Evolutionary conservation across 2,888 invertebrate species (phyloP), one percentile per base, ranked within the genome.

Genomic region (Drosophila birchii): DNA sequence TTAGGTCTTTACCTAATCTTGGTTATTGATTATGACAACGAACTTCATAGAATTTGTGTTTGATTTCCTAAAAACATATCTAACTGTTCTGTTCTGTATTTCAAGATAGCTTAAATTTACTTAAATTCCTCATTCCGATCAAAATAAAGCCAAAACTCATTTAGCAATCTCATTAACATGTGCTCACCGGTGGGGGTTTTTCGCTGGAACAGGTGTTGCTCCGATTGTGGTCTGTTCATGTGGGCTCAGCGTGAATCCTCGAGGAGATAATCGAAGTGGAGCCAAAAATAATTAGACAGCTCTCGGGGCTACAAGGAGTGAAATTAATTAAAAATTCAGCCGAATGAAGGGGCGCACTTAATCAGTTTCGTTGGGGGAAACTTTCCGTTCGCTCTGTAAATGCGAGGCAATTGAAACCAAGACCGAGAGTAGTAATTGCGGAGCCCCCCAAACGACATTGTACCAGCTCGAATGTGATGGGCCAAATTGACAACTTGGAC

Each of bases 241-340:
- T 75, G 82, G 53, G n/a, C 69, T 59, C 23, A 58, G 61, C 82
- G 78, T 84, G 87, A 68, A 76, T 78, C 76, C 82, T 62, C 53
- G 41, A 45, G 38, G 38, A 71, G 72, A 69, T 71, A 69, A 57
- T 51, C 59, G 36, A 38, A 55, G 16, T 29, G 39, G 18, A 38
- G 39, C 47, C 39, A 41, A 60, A 70, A 44, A 38, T 66, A 66
- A 64, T 64, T 67, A 39, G 32, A 34, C 36, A 66, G 43, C 26
- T 12, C 32, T 12, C 32, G 34, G 34, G 68, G 75, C 64, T 72
- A 70, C 57, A 76, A 69, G 60, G 38, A 76, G 63, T 69, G 38
- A 41, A 38, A 11, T 29, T 36, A 63, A 75, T 69, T 69, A 69
- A 69, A 69, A 71, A 55, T 26, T 71, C 18, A 56, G 44, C 16